Base-by-base conservation (phyloP, 1,140 invertebrate genomes). In the Centruroides vittatus region DNA sequence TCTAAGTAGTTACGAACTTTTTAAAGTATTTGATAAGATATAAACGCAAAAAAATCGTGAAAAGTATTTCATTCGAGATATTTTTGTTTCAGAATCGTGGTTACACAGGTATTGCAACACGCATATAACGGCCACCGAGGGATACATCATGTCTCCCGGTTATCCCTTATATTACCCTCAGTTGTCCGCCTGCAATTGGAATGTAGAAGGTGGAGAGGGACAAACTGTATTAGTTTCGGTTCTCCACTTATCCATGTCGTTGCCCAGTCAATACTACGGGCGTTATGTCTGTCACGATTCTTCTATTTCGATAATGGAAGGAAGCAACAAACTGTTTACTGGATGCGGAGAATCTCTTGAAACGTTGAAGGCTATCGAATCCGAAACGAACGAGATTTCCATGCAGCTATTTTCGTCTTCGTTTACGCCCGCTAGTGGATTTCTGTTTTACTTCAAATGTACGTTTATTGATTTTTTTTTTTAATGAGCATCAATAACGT, bases 121-220 rank as follows among this genome's bases (percentile, higher is more conserved):
- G 7, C 56, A 60, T 36, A 23, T 61, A 2, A n/a, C 49, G 5
- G 46, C 53, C 9, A 8, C 48, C 5, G 62, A 64, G 50, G 82
- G 81, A 3, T 82, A 81, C 69, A 74, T 82, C 41, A 74, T 77
- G 23, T 81, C 78, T 58, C 80, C 81, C 0, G 81, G 81, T 1
- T 84, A 82, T 70, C 81, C 82, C 0, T 74, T 79, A 67, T 82
- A 77, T 71, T 82, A 82, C 68, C 73, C 82, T 3, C 66, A 65
- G 23, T 59, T 62, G 6, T 12, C 9, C 3, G 49, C 61, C 3
- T 83, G 81, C 68, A 69, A 71, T 12, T 82, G 81, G 80, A 73
- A 71, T 47, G 69, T 83, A 5, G 69, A 67, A 13, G 78, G 73
- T 1, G 66, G 76, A 35, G 70, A 71, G 4, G 76, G 78, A 55